These are phyloP conservation scores for Crax fasciolata DNA, from an alignment of 2,797 vertebrate species.

Conservation along the genomic window DNA sequence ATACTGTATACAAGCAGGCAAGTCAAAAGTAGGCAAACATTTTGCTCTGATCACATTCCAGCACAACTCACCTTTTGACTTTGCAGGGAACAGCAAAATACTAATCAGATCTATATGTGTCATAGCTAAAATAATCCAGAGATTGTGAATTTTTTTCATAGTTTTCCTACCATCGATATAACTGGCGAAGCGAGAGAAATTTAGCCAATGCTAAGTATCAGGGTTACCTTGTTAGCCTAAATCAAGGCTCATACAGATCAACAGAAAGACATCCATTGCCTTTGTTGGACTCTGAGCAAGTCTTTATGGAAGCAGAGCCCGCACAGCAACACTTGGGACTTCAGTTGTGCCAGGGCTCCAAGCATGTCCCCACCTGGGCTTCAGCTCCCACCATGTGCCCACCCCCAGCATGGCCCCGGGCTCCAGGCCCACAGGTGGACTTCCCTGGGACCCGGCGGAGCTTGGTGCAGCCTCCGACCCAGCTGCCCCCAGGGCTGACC, in stretches of 20 bases:
- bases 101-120: background rate
- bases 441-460: background rate
- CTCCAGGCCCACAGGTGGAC: too few relatives aligned
- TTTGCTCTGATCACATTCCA: background rate
- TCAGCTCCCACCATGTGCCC: background rate
- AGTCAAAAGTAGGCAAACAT: background rate
- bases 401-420: background rate
- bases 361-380: fast-evolving
- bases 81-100: background rate
- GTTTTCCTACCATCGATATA: background rate
- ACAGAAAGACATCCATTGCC: background rate
- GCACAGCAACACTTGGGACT: fast-evolving
- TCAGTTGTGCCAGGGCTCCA: background rate
- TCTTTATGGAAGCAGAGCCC: background rate
- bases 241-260: background rate
- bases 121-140: background rate
- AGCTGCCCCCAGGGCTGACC: background rate
- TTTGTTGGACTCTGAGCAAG: background rate
- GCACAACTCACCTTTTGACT: background rate
- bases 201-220: background rate
- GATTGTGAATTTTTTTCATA: background rate
- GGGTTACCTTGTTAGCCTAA: background rate
- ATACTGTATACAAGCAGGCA: background rate
- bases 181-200: background rate
- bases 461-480: background rate